Conservation (phyloP, 2,888 invertebrate genomes). For the Julus scandinavius region DNA sequence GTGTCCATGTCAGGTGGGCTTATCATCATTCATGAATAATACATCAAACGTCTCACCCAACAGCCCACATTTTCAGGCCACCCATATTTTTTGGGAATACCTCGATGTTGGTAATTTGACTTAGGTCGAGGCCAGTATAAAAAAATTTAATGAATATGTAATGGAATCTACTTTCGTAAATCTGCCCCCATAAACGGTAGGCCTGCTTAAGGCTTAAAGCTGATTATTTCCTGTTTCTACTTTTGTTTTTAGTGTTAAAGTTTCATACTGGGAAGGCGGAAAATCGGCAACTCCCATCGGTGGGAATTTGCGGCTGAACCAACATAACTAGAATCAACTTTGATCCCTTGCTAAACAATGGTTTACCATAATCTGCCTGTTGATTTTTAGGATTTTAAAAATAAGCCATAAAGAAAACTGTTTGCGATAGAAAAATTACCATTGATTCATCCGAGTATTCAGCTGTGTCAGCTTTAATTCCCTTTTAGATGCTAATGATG, state of each 20-base stretch:
- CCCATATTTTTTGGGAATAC: conserved; percentile 18
- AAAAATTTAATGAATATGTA: conserved; percentile 30
- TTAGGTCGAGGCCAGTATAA: neutral
- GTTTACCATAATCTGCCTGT: neutral
- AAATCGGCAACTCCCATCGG: neutral
- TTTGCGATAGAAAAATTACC: neutral
- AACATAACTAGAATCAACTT: neutral
- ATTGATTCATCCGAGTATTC: too few relatives aligned
- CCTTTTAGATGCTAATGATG: too few relatives aligned
- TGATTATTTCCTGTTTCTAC: neutral
- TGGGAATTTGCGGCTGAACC: conserved; percentile 18
- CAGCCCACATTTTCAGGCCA: conserved; percentile 23
- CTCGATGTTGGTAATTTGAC: conserved; percentile 10
- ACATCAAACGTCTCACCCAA: conserved; percentile 12
- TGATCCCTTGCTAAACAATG: neutral
- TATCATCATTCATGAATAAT: conserved; percentile 18
- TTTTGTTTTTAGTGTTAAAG: neutral
- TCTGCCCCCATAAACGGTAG: conserved; percentile 12
- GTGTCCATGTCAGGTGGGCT: conserved; percentile 42
- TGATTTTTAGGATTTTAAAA: neutral
- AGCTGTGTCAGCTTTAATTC: too few relatives aligned
- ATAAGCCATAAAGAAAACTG: neutral
- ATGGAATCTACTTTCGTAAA: neutral
- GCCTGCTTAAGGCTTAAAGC: neutral
- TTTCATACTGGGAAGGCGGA: neutral